Conservation (phyloP, 2,113 vertebrate species). For the Xiphias gladius region DNA sequence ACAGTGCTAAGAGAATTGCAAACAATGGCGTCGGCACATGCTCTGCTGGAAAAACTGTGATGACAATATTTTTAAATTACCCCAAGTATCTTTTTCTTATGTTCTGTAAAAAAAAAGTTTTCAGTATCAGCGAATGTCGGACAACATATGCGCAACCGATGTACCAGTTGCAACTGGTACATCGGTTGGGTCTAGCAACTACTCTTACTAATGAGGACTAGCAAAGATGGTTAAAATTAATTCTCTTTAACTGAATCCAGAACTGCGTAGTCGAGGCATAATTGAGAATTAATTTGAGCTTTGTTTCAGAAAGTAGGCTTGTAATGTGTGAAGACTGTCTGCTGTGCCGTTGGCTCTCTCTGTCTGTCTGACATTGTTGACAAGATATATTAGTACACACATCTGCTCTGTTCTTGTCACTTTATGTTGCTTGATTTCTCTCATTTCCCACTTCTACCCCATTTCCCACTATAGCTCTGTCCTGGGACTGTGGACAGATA, state of each 20-base stretch:
- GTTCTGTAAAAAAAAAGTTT: too few species aligned
- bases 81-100: too few species aligned
- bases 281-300: background rate
- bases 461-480: background rate
- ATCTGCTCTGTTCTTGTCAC: slow-evolving; percentile 3
- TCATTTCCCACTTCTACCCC: background rate
- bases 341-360: background rate
- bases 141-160: too few species aligned
- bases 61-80: too few species aligned
- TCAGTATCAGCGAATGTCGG: too few species aligned
- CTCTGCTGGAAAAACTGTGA: too few species aligned
- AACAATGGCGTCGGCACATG: too few species aligned
- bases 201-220: too few species aligned
- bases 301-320: background rate
- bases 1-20: too few species aligned
- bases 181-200: too few species aligned
- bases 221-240: slow-evolving; percentile 11
- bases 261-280: background rate
- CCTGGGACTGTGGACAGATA: background rate
- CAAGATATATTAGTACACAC: background rate
- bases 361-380: background rate
- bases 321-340: background rate
- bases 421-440: slow-evolving; percentile 1
- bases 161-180: too few species aligned
- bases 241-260: slow-evolving; percentile 14